Base-by-base conservation (phyloP, 1,140 invertebrate genomes). In the Bombus picipes region DNA sequence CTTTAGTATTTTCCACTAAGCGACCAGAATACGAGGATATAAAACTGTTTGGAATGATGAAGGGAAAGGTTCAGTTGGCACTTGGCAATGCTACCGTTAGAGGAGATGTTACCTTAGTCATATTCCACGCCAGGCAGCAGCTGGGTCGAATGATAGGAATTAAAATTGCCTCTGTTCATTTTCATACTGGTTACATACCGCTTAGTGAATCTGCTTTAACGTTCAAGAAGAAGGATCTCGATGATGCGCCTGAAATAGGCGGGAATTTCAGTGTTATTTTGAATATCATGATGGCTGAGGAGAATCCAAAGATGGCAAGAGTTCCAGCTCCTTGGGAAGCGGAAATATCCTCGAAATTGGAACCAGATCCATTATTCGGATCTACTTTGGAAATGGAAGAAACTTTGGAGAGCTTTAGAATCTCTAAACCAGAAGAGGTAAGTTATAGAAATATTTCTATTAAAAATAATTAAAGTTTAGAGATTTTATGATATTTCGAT, bases 21-120 rank as follows among this genome's bases (percentile, higher is more conserved):
- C 96, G 96, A 22, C 97, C 98, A 90, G 98, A 98, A 84, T 99
- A 99, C 93, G 98, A 99, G 88, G 97, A 97, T 92, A 97, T 99
- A 96, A 97, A 97, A 89, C 92, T 98, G n/a, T 98, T 97, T 91
- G 96, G 97, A 83, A 96, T 97, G 83, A 96, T 96, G 86, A 97
- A 98, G 90, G 97, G 97, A 66, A 98, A 98, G 94, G 97, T 97
- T 89, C 93, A 90, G 78, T 81, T 95, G 37, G 89, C 96, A 41
- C 93, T 96, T 13, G 95, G 96, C 18, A 96, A 97, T 90, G 95
- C 97, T 10, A 96, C 97, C 0, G 97, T 98, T 39, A 96, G 97
- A 65, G 98, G 98, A 3, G 98, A 99, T 94, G 97, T 99, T 43
- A 97, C 97, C 6, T 93, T 99, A 57, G 95, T 97, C 47, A 95